These are phyloP conservation scores for Acanthosepion esculentum DNA, from an alignment of 2,888 invertebrate species.

Conservation along the genomic window DNA sequence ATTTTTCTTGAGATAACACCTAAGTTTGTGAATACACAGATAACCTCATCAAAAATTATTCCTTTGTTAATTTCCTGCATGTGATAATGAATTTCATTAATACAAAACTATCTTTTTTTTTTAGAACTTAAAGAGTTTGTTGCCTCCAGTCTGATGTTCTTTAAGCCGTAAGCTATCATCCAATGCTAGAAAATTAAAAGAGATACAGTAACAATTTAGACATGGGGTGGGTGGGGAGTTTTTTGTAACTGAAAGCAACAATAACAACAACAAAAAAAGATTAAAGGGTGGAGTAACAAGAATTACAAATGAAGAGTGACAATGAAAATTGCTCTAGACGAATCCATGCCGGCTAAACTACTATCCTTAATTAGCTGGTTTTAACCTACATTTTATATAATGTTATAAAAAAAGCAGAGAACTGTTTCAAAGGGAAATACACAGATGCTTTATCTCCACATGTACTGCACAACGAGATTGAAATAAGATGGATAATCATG, in stretches of 20 bases:
- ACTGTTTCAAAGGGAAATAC: background rate
- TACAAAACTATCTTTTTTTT: background rate
- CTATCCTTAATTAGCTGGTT: background rate
- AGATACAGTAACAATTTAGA: background rate
- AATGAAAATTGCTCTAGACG: background rate
- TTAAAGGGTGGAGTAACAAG: constrained; percentile 11
- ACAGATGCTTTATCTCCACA: background rate
- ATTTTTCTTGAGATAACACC: background rate
- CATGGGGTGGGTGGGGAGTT: background rate
- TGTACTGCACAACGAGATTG: background rate
- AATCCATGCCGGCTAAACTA: background rate
- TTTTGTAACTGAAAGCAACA: background rate
- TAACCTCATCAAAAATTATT: background rate
- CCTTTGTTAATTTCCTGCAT: background rate
- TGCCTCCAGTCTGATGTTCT: background rate
- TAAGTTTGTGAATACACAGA: background rate
- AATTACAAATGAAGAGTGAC: background rate
- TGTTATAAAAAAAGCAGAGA: background rate
- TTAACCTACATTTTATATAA: background rate
- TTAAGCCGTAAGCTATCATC: background rate
- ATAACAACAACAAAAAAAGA: background rate
- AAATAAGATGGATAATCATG: constrained; percentile 1
- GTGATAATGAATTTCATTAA: background rate
- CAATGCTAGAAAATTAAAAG: background rate
- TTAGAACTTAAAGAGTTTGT: background rate